A percentile compares a stretch with the other conserved stretches of the same genome.
Evolutionary conservation across 2,797 vertebrate species (phyloP).

Genomic region (Carapus acus): DNA sequence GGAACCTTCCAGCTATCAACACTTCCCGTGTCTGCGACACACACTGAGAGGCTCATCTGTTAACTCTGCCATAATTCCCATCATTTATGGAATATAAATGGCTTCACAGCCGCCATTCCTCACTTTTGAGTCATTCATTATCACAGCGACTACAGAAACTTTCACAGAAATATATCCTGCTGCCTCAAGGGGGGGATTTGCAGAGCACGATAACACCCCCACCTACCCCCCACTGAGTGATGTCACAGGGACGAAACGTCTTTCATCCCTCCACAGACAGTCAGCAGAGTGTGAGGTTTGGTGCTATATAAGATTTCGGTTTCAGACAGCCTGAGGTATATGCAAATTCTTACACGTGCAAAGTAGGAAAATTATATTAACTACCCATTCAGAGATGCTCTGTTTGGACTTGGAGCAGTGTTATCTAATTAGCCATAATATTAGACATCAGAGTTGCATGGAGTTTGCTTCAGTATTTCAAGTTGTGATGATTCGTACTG

Average conservation of each 20-base stretch:
- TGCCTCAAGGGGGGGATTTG: conserved; percentile 39
- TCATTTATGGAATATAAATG: conserved; percentile 45
- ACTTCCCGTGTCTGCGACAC: conserved; percentile 32
- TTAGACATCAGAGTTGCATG: no score
- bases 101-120: conserved; percentile 49
- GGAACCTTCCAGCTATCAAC: conserved; percentile 47
- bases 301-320: no score
- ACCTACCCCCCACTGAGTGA: conserved; percentile 39
- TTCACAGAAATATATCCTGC: not conserved
- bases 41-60: conserved; percentile 49
- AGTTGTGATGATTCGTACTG: no score
- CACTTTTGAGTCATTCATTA: conserved; percentile 44
- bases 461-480: no score
- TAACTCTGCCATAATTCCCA: conserved; percentile 47
- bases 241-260: conserved; percentile 28
- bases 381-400: no score
- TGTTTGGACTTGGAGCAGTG: no score
- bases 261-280: conserved; percentile 15
- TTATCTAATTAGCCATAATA: no score
- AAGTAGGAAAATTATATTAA: no score
- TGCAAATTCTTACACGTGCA: no score
- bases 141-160: conserved; percentile 42
- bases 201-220: conserved; percentile 8
- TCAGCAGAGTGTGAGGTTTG: no score
- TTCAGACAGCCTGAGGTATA: no score